These are phyloP conservation scores for Acanthaster planci DNA, from an alignment of 35 echinoderm and acorn worm species.

Conservation along the genomic window DNA sequence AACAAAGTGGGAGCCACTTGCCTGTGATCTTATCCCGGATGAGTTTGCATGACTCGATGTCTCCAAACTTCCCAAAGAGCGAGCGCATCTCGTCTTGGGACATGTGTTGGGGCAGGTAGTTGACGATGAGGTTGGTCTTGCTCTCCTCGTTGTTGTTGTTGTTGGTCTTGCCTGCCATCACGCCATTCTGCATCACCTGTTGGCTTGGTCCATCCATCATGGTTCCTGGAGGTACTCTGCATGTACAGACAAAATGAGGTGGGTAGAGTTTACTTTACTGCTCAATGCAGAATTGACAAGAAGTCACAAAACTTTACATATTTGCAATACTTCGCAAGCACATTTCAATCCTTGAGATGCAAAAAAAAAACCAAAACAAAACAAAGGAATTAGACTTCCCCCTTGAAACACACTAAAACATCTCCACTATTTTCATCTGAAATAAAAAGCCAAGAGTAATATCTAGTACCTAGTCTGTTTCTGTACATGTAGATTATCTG, in stretches of 20 bases:
- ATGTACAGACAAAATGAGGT: background rate
- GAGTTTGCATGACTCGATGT: slow-evolving; percentile 96
- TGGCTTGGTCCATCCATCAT: slow-evolving; percentile 29
- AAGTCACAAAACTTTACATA: no score
- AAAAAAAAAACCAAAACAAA: no score
- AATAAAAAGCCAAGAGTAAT: no score
- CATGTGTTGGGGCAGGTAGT: slow-evolving; percentile 95
- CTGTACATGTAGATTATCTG: no score
- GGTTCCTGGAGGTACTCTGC: slow-evolving; percentile 35
- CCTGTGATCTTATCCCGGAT: slow-evolving; percentile 94
- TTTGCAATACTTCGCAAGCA: no score
- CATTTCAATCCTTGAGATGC: no score
- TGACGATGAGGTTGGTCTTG: slow-evolving; percentile 95
- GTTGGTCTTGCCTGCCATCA: slow-evolving; percentile 48
- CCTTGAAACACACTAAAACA: no score
- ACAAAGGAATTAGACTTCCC: no score
- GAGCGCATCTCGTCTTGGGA: slow-evolving; percentile 93
- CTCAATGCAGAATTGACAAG: no score
- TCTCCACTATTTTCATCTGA: no score
- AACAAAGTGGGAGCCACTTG: slow-evolving; percentile 2
- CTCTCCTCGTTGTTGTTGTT: slow-evolving; percentile 67
- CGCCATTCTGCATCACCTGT: slow-evolving; percentile 50
- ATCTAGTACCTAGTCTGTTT: no score
- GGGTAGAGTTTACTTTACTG: no score
- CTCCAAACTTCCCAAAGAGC: slow-evolving; percentile 93